These are phyloP conservation scores for Arothron firmamentum DNA, from an alignment of 2,113 vertebrate genomes.

Conservation along the genomic window DNA sequence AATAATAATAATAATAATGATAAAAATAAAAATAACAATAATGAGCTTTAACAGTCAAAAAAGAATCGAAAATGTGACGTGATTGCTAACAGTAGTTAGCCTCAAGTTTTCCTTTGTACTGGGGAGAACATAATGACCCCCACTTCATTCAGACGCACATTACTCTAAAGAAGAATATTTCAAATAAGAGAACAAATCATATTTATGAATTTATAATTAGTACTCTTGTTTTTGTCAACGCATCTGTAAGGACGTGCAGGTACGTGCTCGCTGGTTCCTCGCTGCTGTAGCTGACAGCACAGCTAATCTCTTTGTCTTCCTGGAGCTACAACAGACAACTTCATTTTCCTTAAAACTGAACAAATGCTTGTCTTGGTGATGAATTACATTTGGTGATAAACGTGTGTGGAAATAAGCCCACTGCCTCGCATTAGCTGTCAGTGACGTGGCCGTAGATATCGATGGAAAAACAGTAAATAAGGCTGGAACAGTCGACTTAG, in stretches of 20 bases:
- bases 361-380: neutral
- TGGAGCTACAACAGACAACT: neutral
- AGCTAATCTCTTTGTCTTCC: constrained; percentile 37
- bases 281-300: neutral
- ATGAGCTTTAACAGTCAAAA: no score
- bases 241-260: neutral
- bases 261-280: no score
- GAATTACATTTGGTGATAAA: neutral
- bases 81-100: no score
- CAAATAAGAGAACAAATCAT: no score
- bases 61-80: no score
- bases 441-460: neutral
- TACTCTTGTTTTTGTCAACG: neutral
- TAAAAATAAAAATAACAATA: no score
- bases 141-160: no score
- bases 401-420: neutral
- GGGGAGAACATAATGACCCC: no score
- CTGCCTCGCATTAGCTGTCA: neutral
- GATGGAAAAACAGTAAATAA: neutral
- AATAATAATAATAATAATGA: no score
- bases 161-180: no score
- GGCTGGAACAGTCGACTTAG: neutral
- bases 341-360: neutral
- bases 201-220: no score
- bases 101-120: no score